A percentile compares a stretch with the other conserved stretches of the same genome.
These are phyloP conservation scores for Zaprionus inermis DNA, from an alignment of 1,140 invertebrate species.

Conservation along the genomic window DNA sequence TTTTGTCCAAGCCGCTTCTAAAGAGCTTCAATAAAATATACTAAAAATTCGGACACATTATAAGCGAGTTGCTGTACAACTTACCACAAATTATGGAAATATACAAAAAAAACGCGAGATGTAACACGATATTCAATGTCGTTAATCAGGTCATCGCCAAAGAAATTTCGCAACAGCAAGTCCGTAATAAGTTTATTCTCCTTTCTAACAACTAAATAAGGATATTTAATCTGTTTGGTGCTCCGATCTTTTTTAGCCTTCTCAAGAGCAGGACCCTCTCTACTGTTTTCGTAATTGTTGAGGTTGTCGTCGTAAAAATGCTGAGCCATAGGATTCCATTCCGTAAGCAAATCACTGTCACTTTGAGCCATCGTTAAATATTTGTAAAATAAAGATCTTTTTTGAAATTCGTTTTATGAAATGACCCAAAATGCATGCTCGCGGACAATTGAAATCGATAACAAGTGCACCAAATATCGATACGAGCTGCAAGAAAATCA, in stretches of 20 bases:
- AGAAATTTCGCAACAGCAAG: conserved; percentile 36
- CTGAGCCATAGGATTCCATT: conserved; percentile 56
- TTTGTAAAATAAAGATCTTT: background rate
- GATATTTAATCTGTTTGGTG: conserved; percentile 26
- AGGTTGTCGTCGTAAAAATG: conserved; percentile 33
- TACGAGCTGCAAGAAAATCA: background rate
- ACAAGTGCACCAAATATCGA: conserved; percentile 3
- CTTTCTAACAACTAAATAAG: conserved; percentile 55
- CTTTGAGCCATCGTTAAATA: background rate
- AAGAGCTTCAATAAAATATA: conserved; percentile 24
- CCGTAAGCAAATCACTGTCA: conserved; percentile 15
- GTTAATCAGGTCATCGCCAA: conserved; percentile 37
- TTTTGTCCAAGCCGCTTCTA: conserved; percentile 42
- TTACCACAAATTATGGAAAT: conserved; percentile 59
- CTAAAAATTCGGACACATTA: background rate
- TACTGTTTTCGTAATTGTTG: conserved; percentile 30
- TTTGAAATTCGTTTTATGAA: background rate
- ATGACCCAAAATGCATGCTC: background rate
- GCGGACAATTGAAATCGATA: background rate
- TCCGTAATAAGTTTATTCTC: conserved; percentile 12
- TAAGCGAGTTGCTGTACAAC: background rate
- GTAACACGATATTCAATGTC: conserved; percentile 27
- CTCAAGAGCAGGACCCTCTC: background rate
- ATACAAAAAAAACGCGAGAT: conserved; percentile 38
- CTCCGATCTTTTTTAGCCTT: background rate